phyloP scores from a whole-genome alignment of 2,888 invertebrate genomes.

The Drosophila barbarae region DNA sequence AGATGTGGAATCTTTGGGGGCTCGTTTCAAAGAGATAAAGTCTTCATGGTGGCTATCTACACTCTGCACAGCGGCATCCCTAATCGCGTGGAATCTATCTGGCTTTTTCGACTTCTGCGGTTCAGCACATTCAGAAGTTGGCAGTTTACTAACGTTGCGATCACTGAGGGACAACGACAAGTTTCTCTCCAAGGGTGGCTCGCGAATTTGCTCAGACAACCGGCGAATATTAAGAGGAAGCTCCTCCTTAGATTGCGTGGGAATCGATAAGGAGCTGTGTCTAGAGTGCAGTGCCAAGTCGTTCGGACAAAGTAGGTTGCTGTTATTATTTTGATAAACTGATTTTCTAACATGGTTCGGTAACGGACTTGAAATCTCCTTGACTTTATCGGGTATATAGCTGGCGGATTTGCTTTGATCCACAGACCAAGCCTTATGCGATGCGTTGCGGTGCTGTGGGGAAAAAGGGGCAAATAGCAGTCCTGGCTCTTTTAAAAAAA shows the following conservation, averaged over 20 bases:
- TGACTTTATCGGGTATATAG: constrained; percentile 65
- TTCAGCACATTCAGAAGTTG: constrained; percentile 1
- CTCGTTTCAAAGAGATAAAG: constrained; percentile 32
- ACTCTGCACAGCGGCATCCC: constrained; percentile 62
- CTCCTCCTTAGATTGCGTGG: constrained; percentile 72
- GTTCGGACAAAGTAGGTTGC: constrained; percentile 19
- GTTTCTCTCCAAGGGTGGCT: constrained; percentile 33
- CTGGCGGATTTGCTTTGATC: constrained; percentile 58
- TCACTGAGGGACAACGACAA: constrained; percentile 52
- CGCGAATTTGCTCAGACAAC: constrained; percentile 77
- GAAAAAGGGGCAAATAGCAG: constrained; percentile 74
- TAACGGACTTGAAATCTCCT: constrained; percentile 56
- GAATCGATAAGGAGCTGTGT: constrained; percentile 77
- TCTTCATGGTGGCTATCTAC: constrained; percentile 59
- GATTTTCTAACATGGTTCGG: constrained; percentile 32
- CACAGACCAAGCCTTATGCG: constrained; percentile 58
- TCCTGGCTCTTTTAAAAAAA: constrained; percentile 35
- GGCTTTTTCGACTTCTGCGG: constrained; percentile 37
- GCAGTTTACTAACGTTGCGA: constrained; percentile 31
- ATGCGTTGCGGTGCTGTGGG: constrained; percentile 62
- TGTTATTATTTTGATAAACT: constrained; percentile 23
- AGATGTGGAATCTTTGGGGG: constrained; percentile 41
- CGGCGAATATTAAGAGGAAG: constrained; percentile 78
- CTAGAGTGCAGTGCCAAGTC: constrained; percentile 66
- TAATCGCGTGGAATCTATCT: constrained; percentile 30